Evolutionary conservation across 2,797 vertebrate species (phyloP).

Genomic region (Cirrhinus molitorella): DNA sequence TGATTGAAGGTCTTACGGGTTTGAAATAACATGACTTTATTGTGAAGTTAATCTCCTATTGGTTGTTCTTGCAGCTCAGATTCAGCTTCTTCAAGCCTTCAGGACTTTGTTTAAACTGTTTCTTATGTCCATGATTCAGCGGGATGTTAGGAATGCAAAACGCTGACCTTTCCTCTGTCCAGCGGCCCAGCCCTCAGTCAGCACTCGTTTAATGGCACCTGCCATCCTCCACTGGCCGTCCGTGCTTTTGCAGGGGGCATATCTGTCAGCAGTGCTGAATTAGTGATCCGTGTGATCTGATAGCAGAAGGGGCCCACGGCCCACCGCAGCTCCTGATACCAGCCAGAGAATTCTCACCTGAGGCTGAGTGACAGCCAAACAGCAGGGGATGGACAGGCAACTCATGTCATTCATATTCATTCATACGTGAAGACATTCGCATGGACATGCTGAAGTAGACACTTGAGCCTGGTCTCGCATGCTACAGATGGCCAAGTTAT

Average conservation of each 20-base stretch:
- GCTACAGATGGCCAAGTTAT: slow-evolving; percentile 18
- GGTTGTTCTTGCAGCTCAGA: neutral
- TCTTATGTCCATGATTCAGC: slow-evolving; percentile 58
- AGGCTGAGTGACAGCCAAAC: slow-evolving; percentile 74
- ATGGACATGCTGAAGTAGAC: slow-evolving; percentile 57
- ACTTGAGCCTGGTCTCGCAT: slow-evolving; percentile 33
- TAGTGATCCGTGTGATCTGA: slow-evolving; percentile 79
- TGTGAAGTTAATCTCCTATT: neutral
- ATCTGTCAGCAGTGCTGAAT: slow-evolving; percentile 67
- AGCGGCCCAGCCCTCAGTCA: slow-evolving; percentile 58
- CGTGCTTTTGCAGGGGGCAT: slow-evolving; percentile 51
- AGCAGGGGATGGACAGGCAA: slow-evolving; percentile 66
- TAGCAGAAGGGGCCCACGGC: slow-evolving; percentile 59
- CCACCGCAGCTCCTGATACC: slow-evolving; percentile 56
- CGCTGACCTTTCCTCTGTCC: slow-evolving; percentile 74
- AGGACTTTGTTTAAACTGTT: slow-evolving; percentile 39
- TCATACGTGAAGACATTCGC: slow-evolving; percentile 60
- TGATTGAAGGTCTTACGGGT: no score
- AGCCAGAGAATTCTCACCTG: slow-evolving; percentile 66
- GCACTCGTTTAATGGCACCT: slow-evolving; percentile 58
- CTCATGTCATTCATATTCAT: slow-evolving; percentile 59
- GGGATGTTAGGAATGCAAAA: slow-evolving; percentile 56
- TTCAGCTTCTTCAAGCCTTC: slow-evolving; percentile 21
- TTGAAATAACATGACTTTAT: neutral
- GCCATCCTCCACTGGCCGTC: slow-evolving; percentile 48